Conservation (phyloP, 1,140 invertebrate genomes). For the Drosophila melanica region DNA sequence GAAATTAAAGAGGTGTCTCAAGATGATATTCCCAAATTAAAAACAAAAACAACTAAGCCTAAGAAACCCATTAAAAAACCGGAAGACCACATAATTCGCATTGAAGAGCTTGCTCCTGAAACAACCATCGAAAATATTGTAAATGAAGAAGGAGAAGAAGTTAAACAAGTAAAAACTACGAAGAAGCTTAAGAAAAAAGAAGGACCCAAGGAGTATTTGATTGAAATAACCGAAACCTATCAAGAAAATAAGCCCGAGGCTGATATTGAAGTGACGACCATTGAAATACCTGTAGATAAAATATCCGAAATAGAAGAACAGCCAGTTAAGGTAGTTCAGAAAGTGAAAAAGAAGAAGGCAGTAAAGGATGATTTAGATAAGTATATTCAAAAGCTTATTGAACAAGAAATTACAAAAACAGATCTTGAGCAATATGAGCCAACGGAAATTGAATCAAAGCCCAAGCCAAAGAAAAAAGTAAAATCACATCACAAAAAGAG, state of each 20-base stretch:
- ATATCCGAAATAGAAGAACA: conserved; percentile 32
- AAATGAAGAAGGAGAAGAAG: conserved; percentile 82
- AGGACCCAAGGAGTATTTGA: conserved; percentile 70
- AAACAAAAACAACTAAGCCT: conserved; percentile 69
- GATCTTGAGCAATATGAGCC: conserved; percentile 83
- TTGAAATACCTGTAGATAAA: conserved; percentile 68
- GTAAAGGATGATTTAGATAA: conserved; percentile 76
- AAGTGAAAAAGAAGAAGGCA: conserved; percentile 72
- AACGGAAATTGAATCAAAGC: conserved; percentile 72
- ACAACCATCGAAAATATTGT: conserved; percentile 70
- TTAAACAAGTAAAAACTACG: conserved; percentile 77
- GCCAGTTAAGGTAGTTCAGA: conserved; percentile 53
- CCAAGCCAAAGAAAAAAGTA: conserved; percentile 77
- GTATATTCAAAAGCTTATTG: conserved; percentile 77
- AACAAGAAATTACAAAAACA: conserved; percentile 82
- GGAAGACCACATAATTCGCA: conserved; percentile 58
- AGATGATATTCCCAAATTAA: conserved; percentile 64
- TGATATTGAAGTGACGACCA: conserved; percentile 67
- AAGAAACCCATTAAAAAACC: conserved; percentile 65
- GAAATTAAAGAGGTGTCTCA: conserved; percentile 39
- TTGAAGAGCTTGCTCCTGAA: conserved; percentile 82
- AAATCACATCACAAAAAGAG: conserved; percentile 70
- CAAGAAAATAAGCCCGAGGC: conserved; percentile 80
- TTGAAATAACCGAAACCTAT: conserved; percentile 75
- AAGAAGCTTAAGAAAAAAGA: conserved; percentile 78